Percentiles rank a stretch among this genome's conserved stretches.
These are phyloP conservation scores for Coptodon rendalli DNA, from an alignment of 2,113 vertebrate species.

Conservation along the genomic window DNA sequence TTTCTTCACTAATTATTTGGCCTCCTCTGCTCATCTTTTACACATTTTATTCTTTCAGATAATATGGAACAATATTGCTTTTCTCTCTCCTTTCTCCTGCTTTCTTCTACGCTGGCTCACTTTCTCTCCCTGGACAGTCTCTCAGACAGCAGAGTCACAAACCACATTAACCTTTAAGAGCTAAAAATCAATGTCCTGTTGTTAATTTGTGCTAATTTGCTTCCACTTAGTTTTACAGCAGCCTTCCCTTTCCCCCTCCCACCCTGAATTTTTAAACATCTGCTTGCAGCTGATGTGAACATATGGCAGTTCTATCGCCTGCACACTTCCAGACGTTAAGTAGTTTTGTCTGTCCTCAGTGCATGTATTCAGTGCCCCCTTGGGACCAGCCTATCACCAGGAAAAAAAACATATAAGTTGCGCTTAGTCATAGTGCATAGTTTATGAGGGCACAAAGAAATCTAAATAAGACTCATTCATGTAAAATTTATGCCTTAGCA, in stretches of 20 bases:
- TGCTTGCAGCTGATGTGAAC: constrained; percentile 1
- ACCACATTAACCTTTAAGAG: constrained; percentile 78
- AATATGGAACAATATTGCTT: not conserved
- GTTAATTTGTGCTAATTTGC: constrained; percentile 80
- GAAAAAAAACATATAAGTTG: not conserved
- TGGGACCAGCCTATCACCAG: not conserved
- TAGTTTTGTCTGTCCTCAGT: not conserved
- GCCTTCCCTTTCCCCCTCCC: not conserved
- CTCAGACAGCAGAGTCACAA: constrained; percentile 49
- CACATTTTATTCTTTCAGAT: not conserved
- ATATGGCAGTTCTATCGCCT: not conserved
- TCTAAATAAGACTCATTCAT: not conserved
- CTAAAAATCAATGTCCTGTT: constrained; percentile 78
- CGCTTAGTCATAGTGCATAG: not conserved
- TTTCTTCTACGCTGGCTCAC: not conserved
- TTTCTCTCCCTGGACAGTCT: not conserved
- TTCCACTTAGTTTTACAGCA: constrained; percentile 70
- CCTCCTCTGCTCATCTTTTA: not conserved
- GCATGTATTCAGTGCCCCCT: not conserved
- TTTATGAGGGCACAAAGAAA: not conserved
- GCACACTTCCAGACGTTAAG: not conserved
- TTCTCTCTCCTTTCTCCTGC: not conserved
- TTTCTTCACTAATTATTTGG: not conserved
- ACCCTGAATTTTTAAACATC: constrained; percentile 8
- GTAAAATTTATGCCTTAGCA: not conserved